Evolutionary conservation across 2,113 vertebrate genomes (phyloP).

Genomic region (Phocoena phocoena): DNA sequence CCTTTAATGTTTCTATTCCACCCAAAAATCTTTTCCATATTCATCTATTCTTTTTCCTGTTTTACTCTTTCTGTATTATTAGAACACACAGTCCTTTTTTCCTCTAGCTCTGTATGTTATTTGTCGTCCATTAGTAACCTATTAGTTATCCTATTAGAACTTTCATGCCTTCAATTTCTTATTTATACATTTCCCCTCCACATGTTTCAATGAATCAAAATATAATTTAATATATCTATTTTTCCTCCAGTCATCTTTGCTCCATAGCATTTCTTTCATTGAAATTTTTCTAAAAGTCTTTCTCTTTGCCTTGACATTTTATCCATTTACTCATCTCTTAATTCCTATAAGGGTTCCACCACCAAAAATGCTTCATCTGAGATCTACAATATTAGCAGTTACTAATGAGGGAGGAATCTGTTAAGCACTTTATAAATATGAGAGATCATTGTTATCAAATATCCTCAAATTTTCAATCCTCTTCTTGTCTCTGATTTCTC

Average conservation of each 20-base stretch:
- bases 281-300: neutral
- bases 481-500: neutral
- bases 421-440: conserved; percentile 36
- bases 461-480: neutral
- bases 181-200: neutral
- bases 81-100: neutral
- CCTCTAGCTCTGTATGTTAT: neutral
- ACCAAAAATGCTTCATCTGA: neutral
- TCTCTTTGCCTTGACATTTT: neutral
- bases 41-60: neutral
- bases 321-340: neutral
- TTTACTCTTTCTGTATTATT: neutral
- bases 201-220: conserved; percentile 1
- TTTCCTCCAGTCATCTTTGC: neutral
- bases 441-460: conserved; percentile 6
- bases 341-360: neutral
- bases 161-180: neutral
- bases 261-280: neutral
- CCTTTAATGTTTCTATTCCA: neutral
- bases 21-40: neutral
- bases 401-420: neutral
- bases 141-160: neutral
- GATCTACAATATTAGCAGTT: neutral
- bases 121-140: neutral
- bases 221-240: neutral